These are phyloP conservation scores for Cyclophora albipunctata DNA, from an alignment of 2,888 invertebrate genomes.

Conservation along the genomic window DNA sequence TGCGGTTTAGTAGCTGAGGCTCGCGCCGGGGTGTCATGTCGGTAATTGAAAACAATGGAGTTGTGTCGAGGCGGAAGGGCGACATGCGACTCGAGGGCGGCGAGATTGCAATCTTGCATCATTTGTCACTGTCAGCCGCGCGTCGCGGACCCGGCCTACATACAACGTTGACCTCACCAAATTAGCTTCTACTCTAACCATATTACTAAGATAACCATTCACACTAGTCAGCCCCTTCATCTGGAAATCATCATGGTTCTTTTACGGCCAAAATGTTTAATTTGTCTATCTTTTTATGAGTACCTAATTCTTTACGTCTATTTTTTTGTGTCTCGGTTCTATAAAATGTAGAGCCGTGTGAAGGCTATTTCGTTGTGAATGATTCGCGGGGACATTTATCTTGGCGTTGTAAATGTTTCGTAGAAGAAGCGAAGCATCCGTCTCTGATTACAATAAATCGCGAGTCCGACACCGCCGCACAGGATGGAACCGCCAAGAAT, in stretches of 20 bases:
- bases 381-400: slow-evolving; percentile 39
- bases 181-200: slow-evolving; percentile 40
- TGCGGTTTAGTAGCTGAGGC: slow-evolving; percentile 57
- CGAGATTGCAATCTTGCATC: slow-evolving; percentile 84
- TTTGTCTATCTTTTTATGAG: too few relatives aligned
- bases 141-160: slow-evolving; percentile 49
- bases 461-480: slow-evolving; percentile 69
- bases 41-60: slow-evolving; percentile 75
- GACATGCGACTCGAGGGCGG: slow-evolving; percentile 61
- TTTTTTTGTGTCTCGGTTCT: too few relatives aligned
- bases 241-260: too few relatives aligned
- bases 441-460: slow-evolving; percentile 71
- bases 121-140: slow-evolving; percentile 84
- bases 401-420: slow-evolving; percentile 62
- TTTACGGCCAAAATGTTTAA: too few relatives aligned
- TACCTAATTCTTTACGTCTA: too few relatives aligned
- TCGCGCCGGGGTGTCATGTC: slow-evolving; percentile 66
- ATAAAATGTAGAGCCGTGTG: not conserved
- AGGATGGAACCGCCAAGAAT: slow-evolving; percentile 73
- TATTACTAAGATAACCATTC: slow-evolving; percentile 10
- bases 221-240: too few relatives aligned
- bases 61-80: slow-evolving; percentile 57
- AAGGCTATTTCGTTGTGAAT: not conserved
- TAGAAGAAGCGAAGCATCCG: slow-evolving; percentile 57
- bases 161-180: slow-evolving; percentile 54